phyloP scores from a whole-genome alignment of 2,113 vertebrate species.

The Trematocara zebra region DNA sequence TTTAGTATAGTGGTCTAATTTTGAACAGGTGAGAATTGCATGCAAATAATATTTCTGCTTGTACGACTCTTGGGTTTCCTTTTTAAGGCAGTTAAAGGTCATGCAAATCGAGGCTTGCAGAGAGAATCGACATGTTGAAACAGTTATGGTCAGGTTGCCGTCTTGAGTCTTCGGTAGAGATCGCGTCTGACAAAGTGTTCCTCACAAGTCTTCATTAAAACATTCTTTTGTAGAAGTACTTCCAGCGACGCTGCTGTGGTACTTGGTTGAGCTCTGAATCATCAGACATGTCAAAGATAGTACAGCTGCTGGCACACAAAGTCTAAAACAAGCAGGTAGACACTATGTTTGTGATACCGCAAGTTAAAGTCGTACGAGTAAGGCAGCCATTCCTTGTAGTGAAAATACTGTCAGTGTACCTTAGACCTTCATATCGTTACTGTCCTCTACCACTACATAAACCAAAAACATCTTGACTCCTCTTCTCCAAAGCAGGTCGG shows the following conservation, averaged over 20 bases:
- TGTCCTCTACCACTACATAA: rapidly evolving
- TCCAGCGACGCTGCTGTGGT: neutral
- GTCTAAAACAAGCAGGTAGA: neutral
- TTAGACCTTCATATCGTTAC: neutral
- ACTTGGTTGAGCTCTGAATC: neutral
- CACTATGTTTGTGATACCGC: neutral
- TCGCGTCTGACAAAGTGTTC: neutral
- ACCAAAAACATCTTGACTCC: rapidly evolving
- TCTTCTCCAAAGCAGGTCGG: neutral
- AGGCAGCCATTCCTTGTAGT: neutral
- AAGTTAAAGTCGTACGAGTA: neutral
- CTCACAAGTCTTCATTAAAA: neutral
- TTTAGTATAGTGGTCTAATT: neutral
- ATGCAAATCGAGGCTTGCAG: neutral
- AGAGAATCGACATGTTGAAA: neutral
- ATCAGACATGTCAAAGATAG: neutral
- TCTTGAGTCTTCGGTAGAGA: neutral
- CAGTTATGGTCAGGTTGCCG: neutral
- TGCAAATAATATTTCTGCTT: neutral
- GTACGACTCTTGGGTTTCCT: neutral
- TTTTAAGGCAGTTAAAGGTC: neutral
- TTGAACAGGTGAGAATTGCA: neutral
- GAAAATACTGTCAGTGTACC: neutral
- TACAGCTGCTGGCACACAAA: neutral
- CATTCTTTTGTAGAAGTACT: neutral